These are phyloP conservation scores for Trissolcus brochymenae DNA, from an alignment of 2,888 invertebrate species.

Conservation along the genomic window DNA sequence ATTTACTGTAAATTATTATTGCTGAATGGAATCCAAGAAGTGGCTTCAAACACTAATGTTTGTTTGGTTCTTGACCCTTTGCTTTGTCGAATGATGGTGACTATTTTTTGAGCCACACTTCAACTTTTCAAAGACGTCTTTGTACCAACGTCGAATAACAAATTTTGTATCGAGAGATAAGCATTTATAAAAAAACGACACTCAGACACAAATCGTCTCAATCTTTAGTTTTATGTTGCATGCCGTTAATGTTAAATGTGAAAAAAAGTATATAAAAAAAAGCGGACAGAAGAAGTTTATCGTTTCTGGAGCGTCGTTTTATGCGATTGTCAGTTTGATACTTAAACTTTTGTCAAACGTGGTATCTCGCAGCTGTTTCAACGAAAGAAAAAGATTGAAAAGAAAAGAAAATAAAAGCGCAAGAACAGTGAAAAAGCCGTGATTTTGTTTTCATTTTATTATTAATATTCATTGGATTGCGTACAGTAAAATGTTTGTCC, in stretches of 20 bases:
- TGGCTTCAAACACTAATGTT: too few species aligned
- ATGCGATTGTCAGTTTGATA: conserved; percentile 18
- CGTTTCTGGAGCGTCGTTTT: conserved; percentile 6
- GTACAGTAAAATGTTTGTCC: conserved; percentile 55
- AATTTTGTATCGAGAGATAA: conserved; percentile 6
- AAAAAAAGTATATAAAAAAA: background rate
- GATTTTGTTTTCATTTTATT: conserved; percentile 53
- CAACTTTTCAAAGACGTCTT: too few species aligned
- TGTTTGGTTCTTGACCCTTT: too few species aligned
- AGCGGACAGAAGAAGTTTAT: conserved; percentile 6
- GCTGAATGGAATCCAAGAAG: background rate
- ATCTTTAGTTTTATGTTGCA: conserved; percentile 11
- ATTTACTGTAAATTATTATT: conserved; percentile 10
- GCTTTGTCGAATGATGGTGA: too few species aligned
- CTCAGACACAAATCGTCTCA: background rate
- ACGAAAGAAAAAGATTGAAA: conserved; percentile 1
- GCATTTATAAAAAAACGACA: conserved; percentile 5
- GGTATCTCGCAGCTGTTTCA: conserved; percentile 9
- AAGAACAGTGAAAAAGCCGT: too few species aligned
- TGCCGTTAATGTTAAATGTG: conserved; percentile 4
- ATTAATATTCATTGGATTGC: conserved; percentile 57
- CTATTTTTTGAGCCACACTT: too few species aligned
- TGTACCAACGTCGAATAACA: background rate
- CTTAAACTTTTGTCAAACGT: conserved; percentile 22
- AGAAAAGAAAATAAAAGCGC: background rate